Conservation (phyloP, 1,140 invertebrate genomes). For the Coelopa frigida region DNA sequence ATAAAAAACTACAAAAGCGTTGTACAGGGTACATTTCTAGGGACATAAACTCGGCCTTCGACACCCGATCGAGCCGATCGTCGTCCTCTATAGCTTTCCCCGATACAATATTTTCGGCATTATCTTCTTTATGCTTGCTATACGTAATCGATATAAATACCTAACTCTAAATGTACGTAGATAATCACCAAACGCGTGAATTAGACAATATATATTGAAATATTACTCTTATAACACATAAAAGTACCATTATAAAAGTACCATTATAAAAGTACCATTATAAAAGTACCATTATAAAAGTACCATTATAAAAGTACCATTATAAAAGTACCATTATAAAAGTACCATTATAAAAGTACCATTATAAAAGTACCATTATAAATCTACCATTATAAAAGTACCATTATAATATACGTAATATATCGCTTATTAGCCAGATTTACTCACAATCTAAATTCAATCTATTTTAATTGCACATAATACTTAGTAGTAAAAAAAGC, state of each 20-base stretch:
- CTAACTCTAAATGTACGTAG: slow-evolving; percentile 9
- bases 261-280: neutral
- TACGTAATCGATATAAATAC: neutral
- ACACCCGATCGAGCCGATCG: too few species aligned
- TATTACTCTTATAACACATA: slow-evolving; percentile 2
- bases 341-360: slow-evolving; percentile 9
- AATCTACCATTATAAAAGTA: too few species aligned
- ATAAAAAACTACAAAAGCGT: neutral
- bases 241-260: neutral
- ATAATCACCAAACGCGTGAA: too few species aligned
- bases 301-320: neutral
- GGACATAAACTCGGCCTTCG: too few species aligned
- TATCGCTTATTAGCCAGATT: too few species aligned
- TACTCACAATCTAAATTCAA: too few species aligned
- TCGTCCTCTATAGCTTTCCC: too few species aligned
- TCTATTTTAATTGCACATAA: slow-evolving; percentile 18
- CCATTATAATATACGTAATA: too few species aligned
- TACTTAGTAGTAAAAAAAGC: too few species aligned
- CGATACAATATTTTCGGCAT: too few species aligned
- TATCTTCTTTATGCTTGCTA: too few species aligned
- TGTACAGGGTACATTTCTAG: neutral
- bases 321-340: neutral
- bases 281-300: neutral
- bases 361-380: slow-evolving; percentile 11
- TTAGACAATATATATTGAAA: slow-evolving; percentile 40